Conservation (phyloP, 2,113 vertebrate genomes). For the Varanus komodoensis region DNA sequence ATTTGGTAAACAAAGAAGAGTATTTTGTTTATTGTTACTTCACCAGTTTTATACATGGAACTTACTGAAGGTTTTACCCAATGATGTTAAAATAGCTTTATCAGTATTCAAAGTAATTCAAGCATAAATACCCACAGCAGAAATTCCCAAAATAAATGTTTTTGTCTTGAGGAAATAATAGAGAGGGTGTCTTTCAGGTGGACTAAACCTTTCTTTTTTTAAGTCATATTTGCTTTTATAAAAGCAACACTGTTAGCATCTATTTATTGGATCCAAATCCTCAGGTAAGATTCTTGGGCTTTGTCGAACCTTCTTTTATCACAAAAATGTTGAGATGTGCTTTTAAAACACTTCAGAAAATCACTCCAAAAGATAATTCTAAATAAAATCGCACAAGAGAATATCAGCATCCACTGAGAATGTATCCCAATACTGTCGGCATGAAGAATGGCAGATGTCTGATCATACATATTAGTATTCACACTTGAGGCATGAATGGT, state of each 20-base stretch:
- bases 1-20: neutral
- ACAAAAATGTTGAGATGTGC: neutral
- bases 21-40: neutral
- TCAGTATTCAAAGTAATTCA: neutral
- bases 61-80: neutral
- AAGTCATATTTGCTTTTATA: neutral
- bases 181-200: neutral
- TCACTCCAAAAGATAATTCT: neutral
- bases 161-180: neutral
- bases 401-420: neutral
- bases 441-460: neutral
- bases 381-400: neutral
- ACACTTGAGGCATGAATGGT: constrained; percentile 13
- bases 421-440: neutral
- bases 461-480: constrained; percentile 6
- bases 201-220: neutral
- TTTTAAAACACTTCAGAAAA: neutral
- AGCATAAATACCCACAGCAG: neutral
- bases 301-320: neutral
- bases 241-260: neutral
- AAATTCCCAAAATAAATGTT: neutral
- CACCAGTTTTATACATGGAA: neutral
- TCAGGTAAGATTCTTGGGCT: neutral
- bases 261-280: neutral
- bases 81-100: neutral